phyloP scores from a whole-genome alignment of 2,113 vertebrate genomes.

The Rhinogobius similis region DNA sequence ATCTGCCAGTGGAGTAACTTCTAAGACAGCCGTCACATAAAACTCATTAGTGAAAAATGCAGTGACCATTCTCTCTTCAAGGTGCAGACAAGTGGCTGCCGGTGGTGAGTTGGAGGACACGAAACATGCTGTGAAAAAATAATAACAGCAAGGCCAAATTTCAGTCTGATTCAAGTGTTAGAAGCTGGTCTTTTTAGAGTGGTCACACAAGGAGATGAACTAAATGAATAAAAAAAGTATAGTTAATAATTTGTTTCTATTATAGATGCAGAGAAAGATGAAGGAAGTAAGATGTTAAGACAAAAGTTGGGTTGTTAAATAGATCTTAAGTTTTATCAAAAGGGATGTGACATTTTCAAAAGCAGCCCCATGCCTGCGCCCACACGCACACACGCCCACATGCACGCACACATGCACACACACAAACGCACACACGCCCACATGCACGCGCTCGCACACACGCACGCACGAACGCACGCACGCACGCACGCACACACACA shows the following conservation, averaged over 20 bases:
- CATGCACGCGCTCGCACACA: not conserved
- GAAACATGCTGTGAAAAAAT: not conserved
- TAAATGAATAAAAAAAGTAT: not conserved
- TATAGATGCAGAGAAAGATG: not conserved
- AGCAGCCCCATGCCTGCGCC: not conserved
- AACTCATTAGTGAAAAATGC: conserved; percentile 3
- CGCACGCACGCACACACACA: not conserved
- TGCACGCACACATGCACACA: not conserved
- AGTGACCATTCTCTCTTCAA: not conserved
- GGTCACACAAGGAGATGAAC: not conserved
- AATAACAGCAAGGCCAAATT: conserved; percentile 8
- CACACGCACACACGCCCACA: not conserved
- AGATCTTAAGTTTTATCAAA: conserved; percentile 4
- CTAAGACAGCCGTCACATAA: not conserved
- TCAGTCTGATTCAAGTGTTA: conserved; percentile 9
- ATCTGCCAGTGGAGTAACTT: conserved; percentile 4
- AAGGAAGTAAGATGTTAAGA: not conserved
- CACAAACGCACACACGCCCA: not conserved
- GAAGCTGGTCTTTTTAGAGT: not conserved
- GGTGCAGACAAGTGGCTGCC: not conserved
- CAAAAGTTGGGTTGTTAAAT: not conserved
- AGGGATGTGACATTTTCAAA: conserved; percentile 5
- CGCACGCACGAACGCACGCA: too few species aligned
- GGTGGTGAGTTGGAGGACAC: conserved; percentile 11
- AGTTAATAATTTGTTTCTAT: not conserved